These are phyloP conservation scores for Porphyrio hochstetteri DNA, from an alignment of 2,113 vertebrate genomes.

Conservation along the genomic window DNA sequence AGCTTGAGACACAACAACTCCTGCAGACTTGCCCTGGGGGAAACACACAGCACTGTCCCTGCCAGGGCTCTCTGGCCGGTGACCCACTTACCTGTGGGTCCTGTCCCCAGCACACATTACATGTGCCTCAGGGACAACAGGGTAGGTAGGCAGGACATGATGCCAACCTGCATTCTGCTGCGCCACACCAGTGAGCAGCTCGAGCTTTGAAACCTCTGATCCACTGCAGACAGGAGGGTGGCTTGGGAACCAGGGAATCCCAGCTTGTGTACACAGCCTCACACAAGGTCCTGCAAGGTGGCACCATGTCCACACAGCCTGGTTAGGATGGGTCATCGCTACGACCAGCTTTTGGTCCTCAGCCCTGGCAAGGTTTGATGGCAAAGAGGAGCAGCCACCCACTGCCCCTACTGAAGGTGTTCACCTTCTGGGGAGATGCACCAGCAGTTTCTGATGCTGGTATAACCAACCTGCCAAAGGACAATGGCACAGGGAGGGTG, in stretches of 20 bases:
- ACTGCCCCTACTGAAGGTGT: rapidly evolving
- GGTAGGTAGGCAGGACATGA: not conserved
- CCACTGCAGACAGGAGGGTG: not conserved
- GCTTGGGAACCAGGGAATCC: not conserved
- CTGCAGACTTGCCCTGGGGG: not conserved
- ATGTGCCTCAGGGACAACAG: rapidly evolving
- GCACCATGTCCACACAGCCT: not conserved
- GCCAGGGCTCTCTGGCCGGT: not conserved
- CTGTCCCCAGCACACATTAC: not conserved
- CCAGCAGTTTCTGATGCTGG: rapidly evolving
- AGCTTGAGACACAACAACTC: not conserved
- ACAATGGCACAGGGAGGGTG: not conserved
- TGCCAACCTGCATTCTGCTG: not conserved
- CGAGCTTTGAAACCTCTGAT: not conserved
- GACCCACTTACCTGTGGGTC: not conserved
- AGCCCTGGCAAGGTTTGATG: not conserved
- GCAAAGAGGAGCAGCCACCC: not conserved
- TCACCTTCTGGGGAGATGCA: not conserved
- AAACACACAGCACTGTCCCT: not conserved
- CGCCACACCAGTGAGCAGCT: not conserved
- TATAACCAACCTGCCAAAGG: not conserved
- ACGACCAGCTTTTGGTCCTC: too few relatives aligned
- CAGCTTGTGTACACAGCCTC: rapidly evolving
- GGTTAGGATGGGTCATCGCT: not conserved
- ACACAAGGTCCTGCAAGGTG: rapidly evolving